Base-by-base conservation (phyloP, 2,113 vertebrate species). In the Butorides virescens region DNA sequence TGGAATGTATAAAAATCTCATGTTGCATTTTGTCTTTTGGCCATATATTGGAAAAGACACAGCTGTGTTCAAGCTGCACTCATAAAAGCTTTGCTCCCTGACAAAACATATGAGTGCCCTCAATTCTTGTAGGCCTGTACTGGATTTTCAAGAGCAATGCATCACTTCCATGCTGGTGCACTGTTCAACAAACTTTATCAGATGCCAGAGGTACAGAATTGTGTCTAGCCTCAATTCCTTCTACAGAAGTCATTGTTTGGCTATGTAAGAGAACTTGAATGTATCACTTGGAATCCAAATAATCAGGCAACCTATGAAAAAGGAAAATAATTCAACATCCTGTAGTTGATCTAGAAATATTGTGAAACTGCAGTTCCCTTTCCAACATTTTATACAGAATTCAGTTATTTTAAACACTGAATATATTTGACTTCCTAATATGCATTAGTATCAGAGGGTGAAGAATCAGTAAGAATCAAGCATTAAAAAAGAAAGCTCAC, bases 21-120 rank as follows among this genome's bases (percentile, higher is more conserved):
- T 97, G 97, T 96, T 98, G 96, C 97, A 97, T 98, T 97, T 96
- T 97, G 95, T 98, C 97, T 98, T 97, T 97, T 97, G 96, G 97
- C 95, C 95, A 50, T 84, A 94, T 93, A 98, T 95, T 97, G 96
- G 96, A 96, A 97, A 97, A 97, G 97, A 97, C 96, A 97, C 98
- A 98, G 98, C 98, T 98, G 98, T 98, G 97, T 96, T 98, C 98
- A 98, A 98, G 98, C 98, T 98, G 98, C 90, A 90, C 71, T 96
- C 92, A 94, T 97, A 97, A 98, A 98, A 98, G 87, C 75, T 52
- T 91, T 93, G 77, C 81, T 97, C 92, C 92, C 93, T 97, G 87
- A 93, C 94, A 97, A 97, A 93, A 96, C 13, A 3, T 84, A 53
- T 47, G 58, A 89, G 86, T 96, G 72, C 42, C 80, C 61, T 94